A percentile compares a stretch with the other conserved stretches of the same genome.
Evolutionary conservation across 2,888 invertebrate species (phyloP).

Genomic region (Orthosia incerta): DNA sequence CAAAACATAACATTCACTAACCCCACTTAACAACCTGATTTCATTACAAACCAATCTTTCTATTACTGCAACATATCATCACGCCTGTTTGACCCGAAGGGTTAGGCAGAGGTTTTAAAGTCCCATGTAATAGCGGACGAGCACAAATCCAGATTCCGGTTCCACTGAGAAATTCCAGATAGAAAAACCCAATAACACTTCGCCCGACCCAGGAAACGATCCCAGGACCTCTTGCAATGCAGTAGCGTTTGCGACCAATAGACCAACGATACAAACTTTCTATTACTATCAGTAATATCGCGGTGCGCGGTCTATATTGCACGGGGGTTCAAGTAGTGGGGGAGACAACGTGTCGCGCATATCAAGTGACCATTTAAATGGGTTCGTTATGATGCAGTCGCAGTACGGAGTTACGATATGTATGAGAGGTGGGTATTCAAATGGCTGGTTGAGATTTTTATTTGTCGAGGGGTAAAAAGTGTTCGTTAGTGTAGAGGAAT

Average conservation of each 20-base stretch:
- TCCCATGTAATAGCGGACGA: no score
- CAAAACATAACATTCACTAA: constrained; percentile 14
- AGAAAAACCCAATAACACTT: no score
- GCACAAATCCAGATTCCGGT: no score
- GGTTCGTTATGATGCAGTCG: constrained; percentile 57
- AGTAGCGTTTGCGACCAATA: no score
- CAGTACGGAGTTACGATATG: constrained; percentile 44
- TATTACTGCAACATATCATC: constrained; percentile 18
- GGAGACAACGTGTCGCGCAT: constrained; percentile 41
- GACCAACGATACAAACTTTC: constrained; percentile 37
- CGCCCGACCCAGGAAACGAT: no score
- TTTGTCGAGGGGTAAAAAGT: neutral
- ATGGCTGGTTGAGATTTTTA: constrained; percentile 34
- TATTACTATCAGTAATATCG: constrained; percentile 50
- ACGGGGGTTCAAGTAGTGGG: constrained; percentile 32
- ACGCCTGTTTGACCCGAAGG: no score
- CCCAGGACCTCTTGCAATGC: no score
- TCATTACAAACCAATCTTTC: constrained; percentile 53
- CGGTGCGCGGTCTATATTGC: constrained; percentile 31
- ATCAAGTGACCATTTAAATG: constrained; percentile 50
- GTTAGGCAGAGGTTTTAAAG: no score
- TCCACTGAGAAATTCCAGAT: no score
- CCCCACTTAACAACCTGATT: constrained; percentile 38
- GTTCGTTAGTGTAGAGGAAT: neutral
- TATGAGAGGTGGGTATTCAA: constrained; percentile 28